Percentiles rank a stretch among this genome's conserved stretches.
These are phyloP conservation scores for Crossocerus cetratus DNA, from an alignment of 2,888 invertebrate genomes.

Conservation along the genomic window DNA sequence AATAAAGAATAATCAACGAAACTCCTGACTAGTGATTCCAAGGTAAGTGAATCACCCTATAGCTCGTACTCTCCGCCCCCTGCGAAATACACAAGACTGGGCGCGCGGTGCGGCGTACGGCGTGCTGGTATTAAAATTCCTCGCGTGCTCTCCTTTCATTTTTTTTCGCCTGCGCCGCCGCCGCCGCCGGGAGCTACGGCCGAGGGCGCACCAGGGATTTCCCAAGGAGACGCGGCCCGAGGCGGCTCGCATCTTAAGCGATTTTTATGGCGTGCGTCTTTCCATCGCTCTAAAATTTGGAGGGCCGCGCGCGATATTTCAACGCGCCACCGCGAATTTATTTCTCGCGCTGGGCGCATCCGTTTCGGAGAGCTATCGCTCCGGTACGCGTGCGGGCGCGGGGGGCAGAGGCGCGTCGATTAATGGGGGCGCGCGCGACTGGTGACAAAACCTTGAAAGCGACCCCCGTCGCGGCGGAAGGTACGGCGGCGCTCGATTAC, in stretches of 20 bases:
- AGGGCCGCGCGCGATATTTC: background rate
- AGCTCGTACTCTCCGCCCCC: too few species aligned
- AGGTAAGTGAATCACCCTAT: too few species aligned
- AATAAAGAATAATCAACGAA: too few species aligned
- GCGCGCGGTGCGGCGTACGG: too few species aligned
- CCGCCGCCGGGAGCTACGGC: conserved; percentile 14
- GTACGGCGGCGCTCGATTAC: background rate
- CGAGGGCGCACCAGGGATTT: conserved; percentile 64
- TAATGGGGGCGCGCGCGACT: conserved; percentile 11
- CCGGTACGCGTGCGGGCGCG: too few species aligned
- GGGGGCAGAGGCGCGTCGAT: conserved; percentile 7
- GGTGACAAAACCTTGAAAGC: conserved; percentile 14
- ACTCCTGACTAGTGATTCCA: too few species aligned
- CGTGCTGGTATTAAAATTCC: conserved; percentile 68
- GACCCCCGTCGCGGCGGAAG: background rate
- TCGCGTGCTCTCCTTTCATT: conserved; percentile 61
- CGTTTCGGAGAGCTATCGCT: conserved; percentile 21
- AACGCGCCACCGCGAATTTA: conserved; percentile 19
- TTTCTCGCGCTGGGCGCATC: conserved; percentile 9
- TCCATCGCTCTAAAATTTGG: conserved; percentile 38
- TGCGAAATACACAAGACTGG: conserved; percentile 36
- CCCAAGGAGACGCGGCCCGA: conserved; percentile 23
- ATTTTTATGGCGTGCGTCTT: conserved; percentile 57
- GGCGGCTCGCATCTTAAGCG: conserved; percentile 66
- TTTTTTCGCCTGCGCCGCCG: conserved; percentile 52